Percentiles rank a stretch among this genome's conserved stretches.
These are phyloP conservation scores for Drosophila nannoptera DNA, from an alignment of 1,140 invertebrate species.

Conservation along the genomic window DNA sequence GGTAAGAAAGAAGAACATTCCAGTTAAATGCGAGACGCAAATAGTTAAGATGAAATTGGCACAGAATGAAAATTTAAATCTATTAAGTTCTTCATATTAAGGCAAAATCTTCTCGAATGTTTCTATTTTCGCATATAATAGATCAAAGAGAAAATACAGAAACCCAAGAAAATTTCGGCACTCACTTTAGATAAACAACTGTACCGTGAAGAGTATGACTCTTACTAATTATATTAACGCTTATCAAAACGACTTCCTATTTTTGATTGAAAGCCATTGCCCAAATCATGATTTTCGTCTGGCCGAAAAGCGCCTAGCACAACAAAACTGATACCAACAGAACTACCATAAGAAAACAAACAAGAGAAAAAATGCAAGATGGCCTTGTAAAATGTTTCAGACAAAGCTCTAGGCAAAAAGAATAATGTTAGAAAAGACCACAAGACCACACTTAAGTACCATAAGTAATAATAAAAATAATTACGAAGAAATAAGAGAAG, in stretches of 20 bases:
- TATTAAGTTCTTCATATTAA: neutral
- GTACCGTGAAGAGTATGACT: slow-evolving; percentile 6
- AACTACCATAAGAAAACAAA: slow-evolving; percentile 54
- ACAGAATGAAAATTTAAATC: neutral
- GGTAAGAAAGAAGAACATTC: neutral
- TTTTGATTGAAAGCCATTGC: slow-evolving; percentile 13
- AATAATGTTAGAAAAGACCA: slow-evolving; percentile 5
- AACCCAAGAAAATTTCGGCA: too few relatives aligned
- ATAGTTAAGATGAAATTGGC: slow-evolving; percentile 8
- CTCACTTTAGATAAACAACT: slow-evolving; percentile 11
- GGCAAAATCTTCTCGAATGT: neutral
- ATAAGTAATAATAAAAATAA: slow-evolving; percentile 52
- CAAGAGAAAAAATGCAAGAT: slow-evolving; percentile 22
- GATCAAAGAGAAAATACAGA: too few relatives aligned
- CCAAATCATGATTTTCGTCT: neutral
- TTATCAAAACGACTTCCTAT: slow-evolving; percentile 16
- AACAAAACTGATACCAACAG: slow-evolving; percentile 51
- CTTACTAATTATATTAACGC: neutral
- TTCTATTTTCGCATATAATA: too few relatives aligned
- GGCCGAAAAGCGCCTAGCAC: slow-evolving; percentile 7
- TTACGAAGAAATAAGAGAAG: slow-evolving; percentile 34
- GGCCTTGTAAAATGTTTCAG: slow-evolving; percentile 51
- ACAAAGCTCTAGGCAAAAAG: slow-evolving; percentile 13
- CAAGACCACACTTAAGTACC: slow-evolving; percentile 26
- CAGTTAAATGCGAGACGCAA: neutral